Evolutionary conservation across 2,113 vertebrate species (phyloP), one percentile per base, ranked within the genome.

Genomic region (Anguilla japonica): DNA sequence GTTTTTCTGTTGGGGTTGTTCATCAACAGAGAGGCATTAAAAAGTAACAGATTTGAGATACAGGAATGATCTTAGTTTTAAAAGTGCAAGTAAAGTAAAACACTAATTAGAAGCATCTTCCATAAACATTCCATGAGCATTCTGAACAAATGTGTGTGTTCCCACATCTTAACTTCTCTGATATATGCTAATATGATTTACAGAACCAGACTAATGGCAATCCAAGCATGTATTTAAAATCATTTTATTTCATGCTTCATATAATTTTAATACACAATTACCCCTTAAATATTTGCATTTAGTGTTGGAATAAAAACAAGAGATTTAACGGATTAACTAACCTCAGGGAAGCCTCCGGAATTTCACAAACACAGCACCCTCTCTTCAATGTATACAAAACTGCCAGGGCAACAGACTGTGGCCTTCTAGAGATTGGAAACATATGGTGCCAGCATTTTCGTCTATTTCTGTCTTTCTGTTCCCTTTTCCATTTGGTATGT

Each of bases 291-390:
- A 29, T 34, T 75, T n/a, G 9, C 71, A n/a, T 75, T n/a, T 75
- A 75, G n/a, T 75, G 22, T 75, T 9, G 29, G 26, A 34, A 13
- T 4, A 75, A n/a, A 75, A n/a, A 29, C 71, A 9, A 75, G 71
- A 60, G 53, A n/a, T 39, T 34, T 63, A 16, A 60, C 39, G 82
- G 34, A 63, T 40, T 40, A 40, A 84, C 39, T n/a, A 41, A 43
- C 57, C 34, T 63, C 18, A n/a, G 20, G 83, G 40, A 84, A 71
- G 60, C 83, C 60, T 29, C 39, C n/a, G 83, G 60, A 84, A 43
- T 84, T 75, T 41, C 79, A 39, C 75, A 53, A 75, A 83, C 43
- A 40, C 83, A 8, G 60, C 63, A 53, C 86, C 63, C 83, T 40
- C 56, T 84, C 22, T 26, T 75, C 9, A n/a, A 82, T 53, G 41